A percentile compares a stretch with the other conserved stretches of the same genome.
These are phyloP conservation scores for Tokudaia muenninki DNA, from an alignment of 2,797 vertebrate species.

Conservation along the genomic window DNA sequence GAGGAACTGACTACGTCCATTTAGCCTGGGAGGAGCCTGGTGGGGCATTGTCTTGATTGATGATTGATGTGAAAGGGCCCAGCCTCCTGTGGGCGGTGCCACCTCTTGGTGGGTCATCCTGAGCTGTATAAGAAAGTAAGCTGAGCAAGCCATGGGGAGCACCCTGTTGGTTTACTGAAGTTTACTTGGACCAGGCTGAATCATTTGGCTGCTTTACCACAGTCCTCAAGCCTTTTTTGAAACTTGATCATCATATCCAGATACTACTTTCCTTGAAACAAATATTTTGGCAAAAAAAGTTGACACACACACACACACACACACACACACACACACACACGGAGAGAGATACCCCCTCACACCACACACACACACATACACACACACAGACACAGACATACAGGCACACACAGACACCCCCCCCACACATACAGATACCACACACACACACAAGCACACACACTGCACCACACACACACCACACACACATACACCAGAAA, in stretches of 20 bases:
- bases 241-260: not conserved
- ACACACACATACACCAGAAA: too few species aligned
- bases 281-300: not conserved
- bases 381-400: not conserved
- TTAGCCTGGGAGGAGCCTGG: not conserved
- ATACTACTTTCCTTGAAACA: not conserved
- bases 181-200: not conserved
- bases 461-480: not conserved
- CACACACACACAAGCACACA: too few species aligned
- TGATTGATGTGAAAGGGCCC: not conserved
- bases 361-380: too few species aligned
- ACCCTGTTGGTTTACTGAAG: not conserved
- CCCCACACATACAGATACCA: too few species aligned
- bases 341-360: too few species aligned
- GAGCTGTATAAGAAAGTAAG: not conserved
- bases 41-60: not conserved
- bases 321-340: not conserved
- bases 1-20: not conserved
- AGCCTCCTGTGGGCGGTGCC: not conserved
- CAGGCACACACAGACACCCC: too few species aligned
- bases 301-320: not conserved
- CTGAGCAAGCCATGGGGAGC: not conserved
- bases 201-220: not conserved
- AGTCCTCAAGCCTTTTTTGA: not conserved
- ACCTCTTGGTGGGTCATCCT: not conserved